Percentiles rank a stretch among this genome's conserved stretches.
These are phyloP conservation scores for Drosophila ezoana DNA, from an alignment of 2,888 invertebrate species.

Conservation along the genomic window DNA sequence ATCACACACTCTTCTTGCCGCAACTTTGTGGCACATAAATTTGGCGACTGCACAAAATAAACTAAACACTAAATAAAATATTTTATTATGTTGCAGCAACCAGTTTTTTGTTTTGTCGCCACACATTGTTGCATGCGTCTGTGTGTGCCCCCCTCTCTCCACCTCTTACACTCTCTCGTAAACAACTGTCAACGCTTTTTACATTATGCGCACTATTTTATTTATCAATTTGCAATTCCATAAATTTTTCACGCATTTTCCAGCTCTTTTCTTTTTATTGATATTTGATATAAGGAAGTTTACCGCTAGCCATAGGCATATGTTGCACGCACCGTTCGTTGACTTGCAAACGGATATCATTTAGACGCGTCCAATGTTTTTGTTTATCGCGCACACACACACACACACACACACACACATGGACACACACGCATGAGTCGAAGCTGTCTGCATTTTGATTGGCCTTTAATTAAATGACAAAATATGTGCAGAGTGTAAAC, in stretches of 20 bases:
- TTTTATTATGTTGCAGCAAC: conserved; percentile 76
- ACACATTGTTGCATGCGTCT: conserved; percentile 70
- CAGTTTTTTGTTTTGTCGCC: conserved; percentile 55
- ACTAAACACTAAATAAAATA: conserved; percentile 81
- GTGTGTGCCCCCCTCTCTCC: not conserved
- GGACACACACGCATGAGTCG: too few species aligned
- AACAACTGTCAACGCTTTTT: conserved; percentile 69
- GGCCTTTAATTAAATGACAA: conserved; percentile 78
- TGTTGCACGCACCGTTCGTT: conserved; percentile 45
- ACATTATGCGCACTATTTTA: conserved; percentile 69
- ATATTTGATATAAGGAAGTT: conserved; percentile 78
- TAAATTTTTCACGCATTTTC: conserved; percentile 74
- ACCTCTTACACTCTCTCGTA: conserved; percentile 45
- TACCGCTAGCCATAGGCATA: conserved; percentile 46
- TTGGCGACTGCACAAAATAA: conserved; percentile 67
- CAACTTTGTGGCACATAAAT: conserved; percentile 67
- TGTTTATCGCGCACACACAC: too few species aligned
- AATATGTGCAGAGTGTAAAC: conserved; percentile 73
- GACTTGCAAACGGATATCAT: conserved; percentile 74
- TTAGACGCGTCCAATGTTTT: conserved; percentile 62
- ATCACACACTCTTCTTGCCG: not conserved
- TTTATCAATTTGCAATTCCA: conserved; percentile 77
- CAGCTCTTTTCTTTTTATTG: conserved; percentile 73
- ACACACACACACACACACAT: too few species aligned
- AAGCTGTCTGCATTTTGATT: conserved; percentile 69